Evolutionary conservation across 2,888 invertebrate species (phyloP).

Genomic region (Oxytorus armatus): DNA sequence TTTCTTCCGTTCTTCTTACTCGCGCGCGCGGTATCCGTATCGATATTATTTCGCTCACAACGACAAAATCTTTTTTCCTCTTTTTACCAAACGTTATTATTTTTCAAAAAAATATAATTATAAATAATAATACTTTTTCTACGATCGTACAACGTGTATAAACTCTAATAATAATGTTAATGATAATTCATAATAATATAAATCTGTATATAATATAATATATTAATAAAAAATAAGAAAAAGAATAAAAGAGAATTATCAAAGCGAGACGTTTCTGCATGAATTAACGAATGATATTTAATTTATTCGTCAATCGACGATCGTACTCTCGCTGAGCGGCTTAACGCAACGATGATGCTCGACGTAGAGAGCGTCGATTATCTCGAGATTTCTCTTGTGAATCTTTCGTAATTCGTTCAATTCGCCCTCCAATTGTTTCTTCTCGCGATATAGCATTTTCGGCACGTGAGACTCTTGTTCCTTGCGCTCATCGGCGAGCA

Average conservation of each 20-base stretch:
- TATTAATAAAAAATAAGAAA: conserved; percentile 47
- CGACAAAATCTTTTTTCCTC: background rate
- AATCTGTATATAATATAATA: conserved; percentile 59
- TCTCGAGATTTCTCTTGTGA: conserved; percentile 70
- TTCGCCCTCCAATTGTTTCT: conserved; percentile 66
- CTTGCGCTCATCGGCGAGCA: conserved; percentile 68
- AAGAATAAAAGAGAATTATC: conserved; percentile 31
- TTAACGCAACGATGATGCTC: conserved; percentile 70
- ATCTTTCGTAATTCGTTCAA: conserved; percentile 59
- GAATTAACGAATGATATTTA: background rate
- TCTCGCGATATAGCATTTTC: conserved; percentile 70
- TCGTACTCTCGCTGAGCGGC: conserved; percentile 52
- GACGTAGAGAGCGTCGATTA: conserved; percentile 70
- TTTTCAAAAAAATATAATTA: background rate
- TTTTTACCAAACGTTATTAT: conserved; percentile 53
- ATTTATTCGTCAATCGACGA: conserved; percentile 29
- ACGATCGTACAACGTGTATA: conserved; percentile 57
- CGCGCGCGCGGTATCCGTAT: conserved; percentile 8
- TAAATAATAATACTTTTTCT: conserved; percentile 1
- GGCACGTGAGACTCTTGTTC: conserved; percentile 69
- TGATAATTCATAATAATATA: conserved; percentile 11
- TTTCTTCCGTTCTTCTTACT: background rate
- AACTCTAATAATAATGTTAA: conserved; percentile 44
- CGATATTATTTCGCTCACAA: conserved; percentile 37
- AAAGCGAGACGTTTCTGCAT: conserved; percentile 3